These are phyloP conservation scores for Staurois parvus DNA, from an alignment of 2,797 vertebrate genomes.

Conservation along the genomic window DNA sequence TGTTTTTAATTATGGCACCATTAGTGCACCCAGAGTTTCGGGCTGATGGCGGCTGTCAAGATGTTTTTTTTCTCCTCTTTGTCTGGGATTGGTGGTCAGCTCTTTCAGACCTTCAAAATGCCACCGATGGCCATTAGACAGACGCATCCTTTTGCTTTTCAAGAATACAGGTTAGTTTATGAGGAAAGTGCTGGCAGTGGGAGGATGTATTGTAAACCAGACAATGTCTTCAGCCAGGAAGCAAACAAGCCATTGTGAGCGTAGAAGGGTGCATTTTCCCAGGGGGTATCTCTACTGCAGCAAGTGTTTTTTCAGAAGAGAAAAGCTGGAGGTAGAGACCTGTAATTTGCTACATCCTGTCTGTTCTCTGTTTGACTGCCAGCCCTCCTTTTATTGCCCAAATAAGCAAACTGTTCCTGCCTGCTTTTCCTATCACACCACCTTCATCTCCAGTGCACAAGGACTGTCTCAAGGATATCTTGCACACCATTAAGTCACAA, in stretches of 20 bases:
- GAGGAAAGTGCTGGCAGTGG: conserved; percentile 54
- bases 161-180: not conserved
- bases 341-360: conserved; percentile 68
- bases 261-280: conserved; percentile 63
- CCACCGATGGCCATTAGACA: conserved; percentile 26
- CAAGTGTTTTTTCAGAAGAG: conserved; percentile 66
- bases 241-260: conserved; percentile 66
- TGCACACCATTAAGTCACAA: conserved; percentile 47
- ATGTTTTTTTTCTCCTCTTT: conserved; percentile 6
- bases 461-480: conserved; percentile 62
- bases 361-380: conserved; percentile 67
- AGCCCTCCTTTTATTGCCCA: conserved; percentile 69
- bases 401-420: conserved; percentile 65
- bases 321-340: conserved; percentile 63
- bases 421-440: conserved; percentile 63
- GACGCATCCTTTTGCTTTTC: conserved; percentile 5
- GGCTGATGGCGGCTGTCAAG: not conserved
- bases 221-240: conserved; percentile 64
- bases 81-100: not conserved
- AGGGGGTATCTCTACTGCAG: conserved; percentile 66
- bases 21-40: not conserved
- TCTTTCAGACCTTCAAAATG: not conserved
- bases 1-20: conserved; percentile 33
- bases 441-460: conserved; percentile 64
- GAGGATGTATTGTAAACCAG: conserved; percentile 53